phyloP scores from a whole-genome alignment of 2,888 invertebrate genomes.

The Agrotis exclamationis region DNA sequence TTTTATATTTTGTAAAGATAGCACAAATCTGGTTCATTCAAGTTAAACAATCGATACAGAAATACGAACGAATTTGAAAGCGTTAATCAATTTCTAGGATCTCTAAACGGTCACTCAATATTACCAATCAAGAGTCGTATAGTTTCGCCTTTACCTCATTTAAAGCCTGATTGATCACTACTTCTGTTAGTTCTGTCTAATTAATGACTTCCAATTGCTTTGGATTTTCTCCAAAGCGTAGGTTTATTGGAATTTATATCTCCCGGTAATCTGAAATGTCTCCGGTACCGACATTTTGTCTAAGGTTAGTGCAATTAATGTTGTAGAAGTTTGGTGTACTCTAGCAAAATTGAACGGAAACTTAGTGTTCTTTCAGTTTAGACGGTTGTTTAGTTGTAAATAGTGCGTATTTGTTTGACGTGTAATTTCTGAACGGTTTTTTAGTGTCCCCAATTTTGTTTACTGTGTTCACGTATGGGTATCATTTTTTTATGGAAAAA shows the following conservation, averaged over 20 bases:
- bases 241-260: slow-evolving; percentile 30
- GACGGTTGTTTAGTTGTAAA: neutral
- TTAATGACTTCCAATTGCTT: slow-evolving; percentile 16
- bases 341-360: neutral
- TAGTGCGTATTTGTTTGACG: neutral
- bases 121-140: too few species aligned
- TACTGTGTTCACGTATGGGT: too few species aligned
- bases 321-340: slow-evolving; percentile 35
- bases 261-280: slow-evolving; percentile 26
- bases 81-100: too few species aligned
- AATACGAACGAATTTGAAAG: too few species aligned
- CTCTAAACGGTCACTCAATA: neutral
- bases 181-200: slow-evolving; percentile 16
- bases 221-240: slow-evolving; percentile 32
- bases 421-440: too few species aligned
- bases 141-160: neutral
- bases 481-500: neutral
- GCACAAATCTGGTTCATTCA: too few species aligned
- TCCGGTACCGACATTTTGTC: slow-evolving; percentile 3
- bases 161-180: slow-evolving; percentile 23
- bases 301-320: slow-evolving; percentile 26
- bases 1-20: too few species aligned
- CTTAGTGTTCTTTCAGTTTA: neutral
- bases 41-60: too few species aligned
- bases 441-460: too few species aligned